Conservation (phyloP, 2,888 invertebrate species). For the Chironomus tentans region DNA sequence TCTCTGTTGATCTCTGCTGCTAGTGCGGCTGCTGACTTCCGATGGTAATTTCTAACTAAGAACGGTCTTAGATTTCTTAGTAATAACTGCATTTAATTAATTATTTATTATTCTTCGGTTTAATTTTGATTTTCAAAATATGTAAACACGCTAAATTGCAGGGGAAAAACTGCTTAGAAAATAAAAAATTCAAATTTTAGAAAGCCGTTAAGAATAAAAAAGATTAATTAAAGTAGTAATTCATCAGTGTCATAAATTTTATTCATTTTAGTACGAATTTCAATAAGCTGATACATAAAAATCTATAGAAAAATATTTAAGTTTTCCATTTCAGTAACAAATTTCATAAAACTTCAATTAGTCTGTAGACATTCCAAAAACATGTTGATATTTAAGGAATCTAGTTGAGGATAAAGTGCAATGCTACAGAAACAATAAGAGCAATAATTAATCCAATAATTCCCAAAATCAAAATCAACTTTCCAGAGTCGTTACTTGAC, state of each 20-base stretch:
- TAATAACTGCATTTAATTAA: neutral
- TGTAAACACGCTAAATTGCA: neutral
- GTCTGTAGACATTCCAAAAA: neutral
- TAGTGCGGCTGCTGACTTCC: neutral
- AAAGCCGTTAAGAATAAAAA: no score
- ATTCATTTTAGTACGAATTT: neutral
- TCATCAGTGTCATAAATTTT: no score
- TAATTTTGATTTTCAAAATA: neutral
- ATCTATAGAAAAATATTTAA: neutral
- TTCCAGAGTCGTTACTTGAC: neutral
- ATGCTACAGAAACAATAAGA: neutral
- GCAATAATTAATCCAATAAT: neutral
- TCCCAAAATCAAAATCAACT: conserved; percentile 1
- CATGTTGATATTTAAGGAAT: neutral
- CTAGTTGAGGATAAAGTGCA: neutral
- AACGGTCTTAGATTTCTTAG: neutral
- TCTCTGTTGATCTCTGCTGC: neutral
- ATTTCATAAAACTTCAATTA: neutral
- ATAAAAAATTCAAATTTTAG: no score
- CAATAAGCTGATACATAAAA: neutral
- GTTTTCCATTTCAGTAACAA: neutral
- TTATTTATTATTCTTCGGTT: neutral
- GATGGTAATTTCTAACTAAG: neutral
- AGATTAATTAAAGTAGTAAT: no score
- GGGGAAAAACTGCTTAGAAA: no score